Base-by-base conservation (phyloP, 2,113 vertebrate species). In the Anas platyrhynchos region DNA sequence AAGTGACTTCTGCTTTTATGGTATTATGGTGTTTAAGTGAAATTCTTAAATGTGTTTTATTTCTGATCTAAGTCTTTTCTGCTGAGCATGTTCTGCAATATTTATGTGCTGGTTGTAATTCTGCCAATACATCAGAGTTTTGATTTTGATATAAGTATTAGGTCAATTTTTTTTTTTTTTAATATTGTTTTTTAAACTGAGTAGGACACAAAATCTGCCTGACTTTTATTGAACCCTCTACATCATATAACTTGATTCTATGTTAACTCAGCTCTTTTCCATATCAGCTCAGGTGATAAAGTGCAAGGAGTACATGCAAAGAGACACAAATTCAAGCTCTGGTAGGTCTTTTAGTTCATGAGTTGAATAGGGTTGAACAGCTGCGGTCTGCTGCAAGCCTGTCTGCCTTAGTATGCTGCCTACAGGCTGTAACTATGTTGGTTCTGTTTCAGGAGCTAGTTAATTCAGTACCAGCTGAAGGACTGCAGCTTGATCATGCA, bases 311-410 rank as follows among this genome's bases (percentile, higher is more conserved):
- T 55, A 52, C 10, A 36, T 65, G n/a, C 50, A 83, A 50, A 69
- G 21, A 59, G 6, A 31, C 29, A 43, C 14, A 48, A 12, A 76
- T 50, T 22, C 18, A 55, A 66, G 31, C 21, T 17, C 21, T 2
- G 1, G 3, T 18, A 48, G 9, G 7, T 50, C 11, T 36, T 91
- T 63, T 58, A 13, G 9, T 68, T 74, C 20, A 58, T 0, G 0
- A 18, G 63, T 62, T 74, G 27, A 63, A 63, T 7, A 26, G 12
- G 13, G 5, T 27, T 58, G 16, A 78, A 36, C 21, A 55, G 25
- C 9, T 69, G 22, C 22, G 9, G 20, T 34, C 32, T 75, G 27
- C 38, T 85, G 50, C 36, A 71, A 89, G 32, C 11, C 21, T 71
- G 25, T 4, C 46, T 72, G 6, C 5, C 32, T 31, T 76, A 4